Conservation (phyloP, 2,888 invertebrate genomes). For the Actias luna region DNA sequence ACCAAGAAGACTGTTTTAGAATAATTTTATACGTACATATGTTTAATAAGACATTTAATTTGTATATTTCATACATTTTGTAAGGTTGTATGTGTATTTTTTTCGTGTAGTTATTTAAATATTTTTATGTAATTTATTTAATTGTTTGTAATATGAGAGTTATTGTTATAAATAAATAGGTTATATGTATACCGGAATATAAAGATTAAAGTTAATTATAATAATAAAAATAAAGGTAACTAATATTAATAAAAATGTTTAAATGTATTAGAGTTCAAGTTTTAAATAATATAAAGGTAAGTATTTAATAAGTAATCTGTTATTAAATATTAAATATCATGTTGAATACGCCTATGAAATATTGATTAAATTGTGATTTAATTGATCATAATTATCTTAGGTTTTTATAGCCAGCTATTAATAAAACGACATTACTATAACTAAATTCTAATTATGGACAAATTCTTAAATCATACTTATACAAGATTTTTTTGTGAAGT, state of each 20-base stretch:
- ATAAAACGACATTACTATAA: not conserved
- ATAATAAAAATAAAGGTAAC: too few relatives aligned
- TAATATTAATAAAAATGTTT: too few relatives aligned
- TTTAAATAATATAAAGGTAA: not conserved
- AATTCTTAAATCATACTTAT: not conserved
- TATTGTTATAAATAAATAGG: too few relatives aligned
- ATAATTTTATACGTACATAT: not conserved
- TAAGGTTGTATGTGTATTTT: not conserved
- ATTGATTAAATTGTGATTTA: not conserved
- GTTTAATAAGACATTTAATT: too few relatives aligned
- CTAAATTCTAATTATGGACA: not conserved
- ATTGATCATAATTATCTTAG: not conserved
- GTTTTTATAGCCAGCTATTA: too few relatives aligned
- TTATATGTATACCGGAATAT: too few relatives aligned
- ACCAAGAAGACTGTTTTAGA: not conserved
- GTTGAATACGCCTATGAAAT: not conserved
- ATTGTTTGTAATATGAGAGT: too few relatives aligned
- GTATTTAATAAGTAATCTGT: not conserved
- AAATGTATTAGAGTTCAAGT: too few relatives aligned
- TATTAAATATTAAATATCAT: not conserved
- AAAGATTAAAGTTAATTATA: too few relatives aligned
- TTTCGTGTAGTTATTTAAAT: too few relatives aligned
- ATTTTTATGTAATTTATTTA: too few relatives aligned
- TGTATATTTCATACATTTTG: not conserved
- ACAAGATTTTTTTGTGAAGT: too few relatives aligned